Conservation (phyloP, 2,888 invertebrate genomes). For the Anaspis maculata region DNA sequence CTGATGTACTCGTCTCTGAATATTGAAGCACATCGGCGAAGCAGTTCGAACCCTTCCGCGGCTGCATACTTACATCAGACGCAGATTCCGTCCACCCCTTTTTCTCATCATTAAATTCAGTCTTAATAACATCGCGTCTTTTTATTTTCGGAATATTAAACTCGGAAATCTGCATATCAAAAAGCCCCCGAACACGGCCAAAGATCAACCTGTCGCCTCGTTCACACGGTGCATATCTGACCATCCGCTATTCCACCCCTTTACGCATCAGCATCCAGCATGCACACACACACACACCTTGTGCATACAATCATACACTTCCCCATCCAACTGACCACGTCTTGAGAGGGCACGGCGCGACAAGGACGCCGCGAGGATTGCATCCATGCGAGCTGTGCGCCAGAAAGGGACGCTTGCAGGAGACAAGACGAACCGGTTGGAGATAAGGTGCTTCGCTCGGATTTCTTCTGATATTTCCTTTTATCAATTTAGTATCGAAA, state of each 20-base stretch:
- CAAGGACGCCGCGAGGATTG: conserved; percentile 20
- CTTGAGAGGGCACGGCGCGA: too few species aligned
- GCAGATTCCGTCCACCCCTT: conserved; percentile 5
- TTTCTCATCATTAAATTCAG: conserved; percentile 21
- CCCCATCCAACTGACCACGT: too few species aligned
- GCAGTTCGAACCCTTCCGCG: too few species aligned
- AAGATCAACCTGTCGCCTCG: conserved; percentile 36
- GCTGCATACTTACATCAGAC: too few species aligned
- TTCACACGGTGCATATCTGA: conserved; percentile 39
- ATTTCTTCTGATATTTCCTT: conserved; percentile 23
- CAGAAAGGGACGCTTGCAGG: conserved; percentile 26
- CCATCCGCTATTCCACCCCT: too few species aligned
- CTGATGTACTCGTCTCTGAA: too few species aligned
- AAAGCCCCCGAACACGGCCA: conserved; percentile 27
- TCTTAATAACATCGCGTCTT: conserved; percentile 21
- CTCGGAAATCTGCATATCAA: conserved; percentile 33
- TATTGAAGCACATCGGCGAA: too few species aligned
- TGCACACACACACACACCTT: too few species aligned
- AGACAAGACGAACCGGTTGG: conserved; percentile 34
- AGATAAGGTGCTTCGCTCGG: conserved; percentile 31
- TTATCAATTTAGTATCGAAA: conserved; percentile 31
- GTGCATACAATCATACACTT: conserved; percentile 25
- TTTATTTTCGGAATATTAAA: conserved; percentile 23
- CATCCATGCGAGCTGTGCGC: conserved; percentile 22
- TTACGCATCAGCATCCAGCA: too few species aligned